Percentiles rank a stretch among this genome's conserved stretches.
Conservation (phyloP, 2,113 vertebrate species). For the Oceanites oceanicus region DNA sequence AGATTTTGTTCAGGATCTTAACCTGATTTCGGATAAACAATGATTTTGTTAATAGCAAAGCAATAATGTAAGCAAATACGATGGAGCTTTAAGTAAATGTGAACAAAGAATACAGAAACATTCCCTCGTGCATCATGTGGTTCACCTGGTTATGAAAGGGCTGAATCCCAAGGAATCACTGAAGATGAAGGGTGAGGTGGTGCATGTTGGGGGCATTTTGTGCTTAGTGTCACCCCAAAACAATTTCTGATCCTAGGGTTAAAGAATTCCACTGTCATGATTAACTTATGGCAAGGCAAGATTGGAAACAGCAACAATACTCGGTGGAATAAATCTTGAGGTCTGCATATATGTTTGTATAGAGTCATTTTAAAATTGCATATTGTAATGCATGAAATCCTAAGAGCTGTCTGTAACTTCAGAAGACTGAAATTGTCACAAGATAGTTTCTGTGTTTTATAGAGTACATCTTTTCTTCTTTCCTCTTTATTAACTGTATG, state of each 20-base stretch:
- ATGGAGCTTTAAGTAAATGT: constrained; percentile 3
- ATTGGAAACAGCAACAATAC: not conserved
- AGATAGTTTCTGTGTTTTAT: not conserved
- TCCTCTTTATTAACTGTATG: not conserved
- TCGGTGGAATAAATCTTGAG: not conserved
- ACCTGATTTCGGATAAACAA: not conserved
- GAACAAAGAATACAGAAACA: not conserved
- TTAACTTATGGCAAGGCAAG: not conserved
- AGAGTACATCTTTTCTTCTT: not conserved
- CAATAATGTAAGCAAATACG: not conserved
- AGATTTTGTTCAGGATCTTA: not conserved
- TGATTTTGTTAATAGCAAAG: not conserved
- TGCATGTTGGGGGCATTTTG: not conserved
- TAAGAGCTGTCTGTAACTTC: not conserved
- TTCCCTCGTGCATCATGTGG: not conserved
- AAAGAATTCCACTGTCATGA: not conserved
- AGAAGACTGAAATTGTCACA: not conserved
- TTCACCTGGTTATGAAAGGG: not conserved
- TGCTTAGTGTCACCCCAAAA: not conserved
- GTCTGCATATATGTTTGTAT: not conserved
- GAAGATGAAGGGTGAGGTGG: not conserved
- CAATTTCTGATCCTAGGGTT: not conserved
- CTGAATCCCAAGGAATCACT: not conserved
- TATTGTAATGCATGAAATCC: not conserved
- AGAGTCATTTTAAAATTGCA: not conserved